Evolutionary conservation across 2,888 invertebrate genomes (phyloP).

Genomic region (Scaptomyza caliginosa): DNA sequence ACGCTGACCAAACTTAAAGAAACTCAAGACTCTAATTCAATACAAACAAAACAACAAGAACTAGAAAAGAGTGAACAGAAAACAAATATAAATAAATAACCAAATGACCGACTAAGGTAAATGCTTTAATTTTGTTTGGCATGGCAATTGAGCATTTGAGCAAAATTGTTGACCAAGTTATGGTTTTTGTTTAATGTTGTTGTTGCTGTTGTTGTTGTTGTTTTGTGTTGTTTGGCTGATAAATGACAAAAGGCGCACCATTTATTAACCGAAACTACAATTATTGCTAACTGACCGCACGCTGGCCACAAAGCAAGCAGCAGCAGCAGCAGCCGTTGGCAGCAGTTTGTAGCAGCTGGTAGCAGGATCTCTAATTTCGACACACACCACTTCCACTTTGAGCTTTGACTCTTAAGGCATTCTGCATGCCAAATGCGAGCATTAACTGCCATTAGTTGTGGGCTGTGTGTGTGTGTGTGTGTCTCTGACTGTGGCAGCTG

Average conservation of each 20-base stretch:
- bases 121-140: constrained; percentile 32
- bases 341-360: constrained; percentile 1
- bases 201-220: background rate
- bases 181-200: constrained; percentile 17
- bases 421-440: constrained; percentile 69
- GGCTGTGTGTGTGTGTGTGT: constrained; percentile 6
- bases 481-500: constrained; percentile 31
- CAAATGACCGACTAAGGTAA: constrained; percentile 34
- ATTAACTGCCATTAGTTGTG: constrained; percentile 62
- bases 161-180: constrained; percentile 43
- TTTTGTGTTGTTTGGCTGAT: constrained; percentile 25
- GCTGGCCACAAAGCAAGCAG: constrained; percentile 30
- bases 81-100: constrained; percentile 9
- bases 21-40: constrained; percentile 12
- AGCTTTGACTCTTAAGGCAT: constrained; percentile 31
- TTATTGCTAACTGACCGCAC: constrained; percentile 51
- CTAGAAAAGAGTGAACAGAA: constrained; percentile 8
- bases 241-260: constrained; percentile 55
- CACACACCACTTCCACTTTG: background rate
- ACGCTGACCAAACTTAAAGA: constrained; percentile 6
- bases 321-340: constrained; percentile 6
- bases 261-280: constrained; percentile 60
- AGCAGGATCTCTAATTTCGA: background rate
- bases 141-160: constrained; percentile 42
- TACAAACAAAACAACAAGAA: constrained; percentile 4